Evolutionary conservation across 2,113 vertebrate genomes (phyloP).

Genomic region (Phocoena sinus): DNA sequence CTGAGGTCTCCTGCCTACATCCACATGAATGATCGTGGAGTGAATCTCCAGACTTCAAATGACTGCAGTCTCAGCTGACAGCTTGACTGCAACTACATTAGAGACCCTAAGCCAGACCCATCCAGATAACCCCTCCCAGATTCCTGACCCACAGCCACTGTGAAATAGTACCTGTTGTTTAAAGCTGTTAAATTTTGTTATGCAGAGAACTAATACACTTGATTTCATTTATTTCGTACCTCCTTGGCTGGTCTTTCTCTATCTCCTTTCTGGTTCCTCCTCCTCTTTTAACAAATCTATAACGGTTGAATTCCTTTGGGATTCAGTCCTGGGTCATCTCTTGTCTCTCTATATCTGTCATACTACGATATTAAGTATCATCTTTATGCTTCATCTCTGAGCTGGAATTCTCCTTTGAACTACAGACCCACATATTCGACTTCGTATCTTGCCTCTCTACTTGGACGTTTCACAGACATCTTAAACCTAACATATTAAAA

Average conservation of each 20-base stretch:
- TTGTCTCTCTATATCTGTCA: neutral
- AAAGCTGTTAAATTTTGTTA: neutral
- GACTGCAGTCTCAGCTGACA: neutral
- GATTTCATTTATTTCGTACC: neutral
- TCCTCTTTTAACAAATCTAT: neutral
- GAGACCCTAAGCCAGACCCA: neutral
- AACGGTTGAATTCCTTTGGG: neutral
- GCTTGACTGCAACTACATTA: neutral
- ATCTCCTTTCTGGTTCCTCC: neutral
- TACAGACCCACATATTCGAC: neutral
- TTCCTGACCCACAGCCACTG: neutral
- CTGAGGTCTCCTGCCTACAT: neutral
- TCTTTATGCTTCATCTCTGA: neutral
- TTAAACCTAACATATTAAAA: neutral
- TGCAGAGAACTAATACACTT: neutral
- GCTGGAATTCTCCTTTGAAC: neutral
- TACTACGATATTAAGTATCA: neutral
- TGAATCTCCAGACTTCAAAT: neutral
- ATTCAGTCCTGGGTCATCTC: neutral
- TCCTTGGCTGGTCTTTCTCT: neutral
- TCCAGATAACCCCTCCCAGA: neutral
- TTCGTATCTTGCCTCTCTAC: neutral
- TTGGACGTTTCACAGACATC: neutral
- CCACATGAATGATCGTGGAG: neutral
- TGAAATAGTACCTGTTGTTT: neutral